Conservation (phyloP, 2,113 vertebrate species). For the Alosa alosa region DNA sequence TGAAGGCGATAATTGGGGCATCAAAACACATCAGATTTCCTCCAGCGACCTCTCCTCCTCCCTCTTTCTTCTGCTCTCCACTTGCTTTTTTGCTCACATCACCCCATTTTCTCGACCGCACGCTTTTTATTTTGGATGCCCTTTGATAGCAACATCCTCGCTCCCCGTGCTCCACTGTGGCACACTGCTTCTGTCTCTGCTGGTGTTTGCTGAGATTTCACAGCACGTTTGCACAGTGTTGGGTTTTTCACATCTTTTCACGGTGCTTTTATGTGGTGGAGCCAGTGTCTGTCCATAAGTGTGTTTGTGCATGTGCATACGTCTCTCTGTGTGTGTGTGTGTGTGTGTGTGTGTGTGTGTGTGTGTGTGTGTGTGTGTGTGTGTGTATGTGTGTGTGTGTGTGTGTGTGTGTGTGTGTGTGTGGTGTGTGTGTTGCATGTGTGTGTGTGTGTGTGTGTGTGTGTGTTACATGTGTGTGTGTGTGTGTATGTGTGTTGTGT, state of each 20-base stretch:
- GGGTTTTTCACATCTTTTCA: too few species aligned
- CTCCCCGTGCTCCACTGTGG: slow-evolving; percentile 12
- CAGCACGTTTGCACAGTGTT: background rate
- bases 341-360: background rate
- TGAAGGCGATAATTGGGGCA: slow-evolving; percentile 63
- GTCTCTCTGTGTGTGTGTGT: slow-evolving; percentile 23
- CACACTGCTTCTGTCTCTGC: slow-evolving; percentile 14
- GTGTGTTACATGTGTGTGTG: background rate
- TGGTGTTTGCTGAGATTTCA: slow-evolving; percentile 1
- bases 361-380: background rate
- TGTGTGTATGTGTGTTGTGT: too few species aligned
- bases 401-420: background rate
- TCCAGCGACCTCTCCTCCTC: slow-evolving; percentile 21
- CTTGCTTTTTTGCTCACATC: slow-evolving; percentile 19
- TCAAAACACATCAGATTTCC: slow-evolving; percentile 56
- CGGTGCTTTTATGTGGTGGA: too few species aligned
- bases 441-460: slow-evolving; percentile 25
- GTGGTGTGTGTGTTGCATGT: background rate
- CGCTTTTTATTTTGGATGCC: background rate
- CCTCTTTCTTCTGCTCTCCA: slow-evolving; percentile 9
- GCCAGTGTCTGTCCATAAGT: background rate
- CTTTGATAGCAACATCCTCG: slow-evolving; percentile 10
- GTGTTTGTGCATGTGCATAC: background rate
- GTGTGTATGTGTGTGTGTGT: background rate
- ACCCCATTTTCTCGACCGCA: background rate